Conservation (phyloP, 2,888 invertebrate genomes). For the Pyrrhia umbra region DNA sequence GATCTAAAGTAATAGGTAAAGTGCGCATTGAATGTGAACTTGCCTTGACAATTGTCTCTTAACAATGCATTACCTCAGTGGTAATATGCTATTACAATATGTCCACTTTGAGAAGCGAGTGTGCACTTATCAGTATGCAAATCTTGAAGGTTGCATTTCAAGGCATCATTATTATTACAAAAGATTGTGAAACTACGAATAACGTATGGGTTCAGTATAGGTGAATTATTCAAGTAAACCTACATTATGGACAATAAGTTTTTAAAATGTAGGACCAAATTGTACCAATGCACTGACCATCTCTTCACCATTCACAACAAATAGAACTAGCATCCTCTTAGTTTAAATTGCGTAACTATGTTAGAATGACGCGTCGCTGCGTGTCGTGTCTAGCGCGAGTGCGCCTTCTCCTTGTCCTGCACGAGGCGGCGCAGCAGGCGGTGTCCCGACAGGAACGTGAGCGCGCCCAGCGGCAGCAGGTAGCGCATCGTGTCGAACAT, state of each 20-base stretch:
- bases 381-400: conserved; percentile 49
- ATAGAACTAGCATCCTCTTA: conserved; percentile 23
- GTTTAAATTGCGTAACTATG: conserved; percentile 28
- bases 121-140: conserved; percentile 11
- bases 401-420: conserved; percentile 62
- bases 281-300: background rate
- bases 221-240: background rate
- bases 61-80: conserved; percentile 2
- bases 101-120: conserved; percentile 33
- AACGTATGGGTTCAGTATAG: background rate
- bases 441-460: conserved; percentile 98
- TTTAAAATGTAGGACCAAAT: no score
- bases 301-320: conserved; percentile 25
- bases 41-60: conserved; percentile 2
- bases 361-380: background rate
- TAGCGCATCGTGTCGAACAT: conserved; percentile 99
- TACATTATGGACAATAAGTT: no score
- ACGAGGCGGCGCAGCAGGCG: conserved; percentile 96
- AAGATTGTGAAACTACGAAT: background rate
- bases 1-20: conserved; percentile 12
- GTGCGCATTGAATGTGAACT: conserved; percentile 13
- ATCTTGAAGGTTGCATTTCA: background rate
- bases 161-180: background rate
- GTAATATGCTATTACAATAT: conserved; percentile 40
- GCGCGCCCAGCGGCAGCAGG: conserved; percentile 94